Conservation (phyloP, 2,113 vertebrate genomes). For the Rhinichthys klamathensis region DNA sequence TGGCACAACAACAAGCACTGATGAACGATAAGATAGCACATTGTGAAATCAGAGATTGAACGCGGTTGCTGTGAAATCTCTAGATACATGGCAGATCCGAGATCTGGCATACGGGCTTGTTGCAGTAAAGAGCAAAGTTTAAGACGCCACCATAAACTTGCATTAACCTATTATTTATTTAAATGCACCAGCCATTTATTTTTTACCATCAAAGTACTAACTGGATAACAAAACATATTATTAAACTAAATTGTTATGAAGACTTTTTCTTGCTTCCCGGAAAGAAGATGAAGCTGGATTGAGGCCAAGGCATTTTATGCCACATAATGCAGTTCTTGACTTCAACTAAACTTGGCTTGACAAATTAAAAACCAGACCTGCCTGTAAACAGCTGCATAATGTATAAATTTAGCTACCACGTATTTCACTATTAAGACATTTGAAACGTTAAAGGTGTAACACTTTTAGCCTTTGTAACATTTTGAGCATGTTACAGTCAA, state of each 20-base stretch:
- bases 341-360: not conserved
- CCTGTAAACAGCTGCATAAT: not conserved
- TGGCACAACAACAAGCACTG: not conserved
- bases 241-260: not conserved
- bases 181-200: not conserved
- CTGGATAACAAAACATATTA: not conserved
- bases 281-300: not conserved
- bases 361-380: not conserved
- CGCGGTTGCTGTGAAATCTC: not conserved
- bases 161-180: constrained; percentile 15
- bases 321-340: not conserved
- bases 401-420: not conserved
- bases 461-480: not conserved
- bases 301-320: not conserved
- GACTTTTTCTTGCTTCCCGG: not conserved
- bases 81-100: not conserved
- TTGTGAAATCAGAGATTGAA: constrained; percentile 15
- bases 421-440: not conserved
- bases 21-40: constrained; percentile 21
- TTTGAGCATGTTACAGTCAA: not conserved
- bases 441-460: not conserved
- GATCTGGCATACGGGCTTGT: not conserved
- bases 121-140: not conserved
- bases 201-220: not conserved
- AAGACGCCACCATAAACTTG: not conserved